Evolutionary conservation across 2,888 invertebrate species (phyloP).

Genomic region (Acleris cristana): DNA sequence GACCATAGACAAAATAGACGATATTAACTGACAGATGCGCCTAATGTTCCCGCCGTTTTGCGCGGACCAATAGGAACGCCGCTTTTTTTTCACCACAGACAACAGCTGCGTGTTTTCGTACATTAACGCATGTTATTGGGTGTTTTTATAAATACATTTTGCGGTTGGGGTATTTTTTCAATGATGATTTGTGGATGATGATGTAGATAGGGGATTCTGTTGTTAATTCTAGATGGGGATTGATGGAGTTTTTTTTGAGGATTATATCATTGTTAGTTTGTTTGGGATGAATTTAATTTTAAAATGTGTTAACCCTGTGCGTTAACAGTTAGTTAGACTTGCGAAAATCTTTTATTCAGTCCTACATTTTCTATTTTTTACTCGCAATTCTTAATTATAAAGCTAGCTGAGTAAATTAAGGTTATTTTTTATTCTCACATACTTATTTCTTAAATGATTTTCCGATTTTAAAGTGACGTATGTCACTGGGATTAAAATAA

Average conservation of each 20-base stretch:
- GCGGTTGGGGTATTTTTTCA: slow-evolving; percentile 46
- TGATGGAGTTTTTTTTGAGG: slow-evolving; percentile 5
- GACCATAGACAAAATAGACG: slow-evolving; percentile 54
- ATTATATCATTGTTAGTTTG: too few species aligned
- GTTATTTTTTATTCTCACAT: too few species aligned
- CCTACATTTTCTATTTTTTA: too few species aligned
- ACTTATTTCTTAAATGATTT: too few species aligned
- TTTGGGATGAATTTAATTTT: too few species aligned
- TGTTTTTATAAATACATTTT: slow-evolving; percentile 67
- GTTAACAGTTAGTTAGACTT: too few species aligned
- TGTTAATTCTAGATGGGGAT: slow-evolving; percentile 19
- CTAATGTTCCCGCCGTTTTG: slow-evolving; percentile 69
- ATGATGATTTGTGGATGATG: slow-evolving; percentile 37
- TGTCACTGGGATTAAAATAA: too few species aligned
- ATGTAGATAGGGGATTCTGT: slow-evolving; percentile 37
- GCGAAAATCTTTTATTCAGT: too few species aligned
- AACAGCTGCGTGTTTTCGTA: slow-evolving; percentile 70
- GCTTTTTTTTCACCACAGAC: slow-evolving; percentile 57
- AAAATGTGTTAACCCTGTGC: too few species aligned
- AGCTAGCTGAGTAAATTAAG: too few species aligned
- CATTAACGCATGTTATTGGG: slow-evolving; percentile 74
- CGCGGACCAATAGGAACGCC: slow-evolving; percentile 61
- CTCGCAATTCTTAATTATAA: too few species aligned
- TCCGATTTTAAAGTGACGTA: too few species aligned
- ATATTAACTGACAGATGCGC: slow-evolving; percentile 73